Evolutionary conservation across 2,888 invertebrate species (phyloP).

Genomic region (Coremacera marginata): DNA sequence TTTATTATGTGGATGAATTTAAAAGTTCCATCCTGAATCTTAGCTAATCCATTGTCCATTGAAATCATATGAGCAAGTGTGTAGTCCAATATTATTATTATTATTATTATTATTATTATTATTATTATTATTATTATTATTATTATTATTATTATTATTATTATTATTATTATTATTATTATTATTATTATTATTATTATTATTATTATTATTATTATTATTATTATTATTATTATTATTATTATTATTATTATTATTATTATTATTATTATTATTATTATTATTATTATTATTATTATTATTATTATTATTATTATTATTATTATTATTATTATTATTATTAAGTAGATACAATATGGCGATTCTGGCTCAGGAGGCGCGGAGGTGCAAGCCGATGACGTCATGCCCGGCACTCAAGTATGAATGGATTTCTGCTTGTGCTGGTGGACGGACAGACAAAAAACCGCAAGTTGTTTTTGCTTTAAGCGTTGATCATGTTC

Average conservation of each 20-base stretch:
- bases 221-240: conserved; percentile 34
- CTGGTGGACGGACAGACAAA: too few relatives aligned
- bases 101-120: conserved; percentile 32
- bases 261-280: conserved; percentile 31
- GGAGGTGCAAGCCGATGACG: too few relatives aligned
- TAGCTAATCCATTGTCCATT: too few relatives aligned
- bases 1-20: too few relatives aligned
- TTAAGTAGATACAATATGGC: background rate
- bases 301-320: conserved; percentile 32
- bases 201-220: conserved; percentile 33
- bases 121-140: conserved; percentile 30
- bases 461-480: too few relatives aligned
- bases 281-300: conserved; percentile 28
- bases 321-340: conserved; percentile 18
- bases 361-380: too few relatives aligned
- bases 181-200: conserved; percentile 34
- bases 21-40: too few relatives aligned
- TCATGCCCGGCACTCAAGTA: too few relatives aligned
- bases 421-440: too few relatives aligned
- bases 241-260: conserved; percentile 33
- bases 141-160: conserved; percentile 34
- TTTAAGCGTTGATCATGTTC: too few relatives aligned
- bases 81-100: conserved; percentile 36
- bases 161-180: conserved; percentile 32
- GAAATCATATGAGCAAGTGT: too few relatives aligned